phyloP scores from a whole-genome alignment of 2,113 vertebrate genomes.

The Carollia perspicillata region DNA sequence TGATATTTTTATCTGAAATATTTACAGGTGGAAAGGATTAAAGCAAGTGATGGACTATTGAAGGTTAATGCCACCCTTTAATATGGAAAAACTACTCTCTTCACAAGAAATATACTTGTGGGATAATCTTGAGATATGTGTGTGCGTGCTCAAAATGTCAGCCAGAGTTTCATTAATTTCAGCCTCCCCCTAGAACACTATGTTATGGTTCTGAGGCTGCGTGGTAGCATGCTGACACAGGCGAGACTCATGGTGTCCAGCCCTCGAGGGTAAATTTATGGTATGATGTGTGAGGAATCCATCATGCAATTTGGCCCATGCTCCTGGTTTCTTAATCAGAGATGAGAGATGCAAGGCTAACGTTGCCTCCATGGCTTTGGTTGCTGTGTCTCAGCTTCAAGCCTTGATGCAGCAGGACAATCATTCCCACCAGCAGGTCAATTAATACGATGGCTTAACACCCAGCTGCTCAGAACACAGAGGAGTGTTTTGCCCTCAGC shows the following conservation, averaged over 20 bases:
- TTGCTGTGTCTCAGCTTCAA: background rate
- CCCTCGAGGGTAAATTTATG: slow-evolving; percentile 65
- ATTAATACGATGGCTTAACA: slow-evolving; percentile 29
- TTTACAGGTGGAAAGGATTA: slow-evolving; percentile 82
- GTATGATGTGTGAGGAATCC: slow-evolving; percentile 58
- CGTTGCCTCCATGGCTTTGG: background rate
- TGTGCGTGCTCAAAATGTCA: slow-evolving; percentile 84
- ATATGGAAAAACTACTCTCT: slow-evolving; percentile 85
- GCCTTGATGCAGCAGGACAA: slow-evolving; percentile 34
- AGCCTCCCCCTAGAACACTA: slow-evolving; percentile 76
- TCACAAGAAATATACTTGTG: slow-evolving; percentile 80
- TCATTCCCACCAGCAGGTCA: background rate
- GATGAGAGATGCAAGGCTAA: slow-evolving; percentile 43
- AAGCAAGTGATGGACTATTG: slow-evolving; percentile 75
- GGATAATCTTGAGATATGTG: slow-evolving; percentile 84
- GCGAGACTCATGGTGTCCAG: slow-evolving; percentile 43
- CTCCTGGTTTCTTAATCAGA: slow-evolving; percentile 5
- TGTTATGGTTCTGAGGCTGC: slow-evolving; percentile 68
- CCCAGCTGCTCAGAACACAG: background rate
- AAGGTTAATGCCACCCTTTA: slow-evolving; percentile 86
- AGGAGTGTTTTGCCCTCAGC: background rate
- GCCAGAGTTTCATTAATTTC: slow-evolving; percentile 82
- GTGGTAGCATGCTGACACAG: slow-evolving; percentile 67
- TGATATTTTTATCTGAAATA: slow-evolving; percentile 80
- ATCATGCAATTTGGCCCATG: slow-evolving; percentile 61